Conservation (phyloP, 2,113 vertebrate genomes). For the Anas platyrhynchos region DNA sequence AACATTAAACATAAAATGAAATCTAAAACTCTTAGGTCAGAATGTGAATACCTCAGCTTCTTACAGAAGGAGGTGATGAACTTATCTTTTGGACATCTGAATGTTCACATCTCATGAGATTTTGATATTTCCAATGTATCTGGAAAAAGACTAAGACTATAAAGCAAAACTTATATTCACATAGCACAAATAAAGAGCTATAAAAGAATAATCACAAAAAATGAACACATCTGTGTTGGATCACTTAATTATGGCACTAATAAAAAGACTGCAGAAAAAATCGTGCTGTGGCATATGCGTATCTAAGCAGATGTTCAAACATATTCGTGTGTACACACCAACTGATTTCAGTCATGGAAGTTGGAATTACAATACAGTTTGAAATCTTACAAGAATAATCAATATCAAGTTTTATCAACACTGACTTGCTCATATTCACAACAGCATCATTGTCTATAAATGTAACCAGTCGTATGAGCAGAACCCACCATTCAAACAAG, state of each 20-base stretch:
- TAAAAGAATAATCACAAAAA: neutral
- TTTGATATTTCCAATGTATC: neutral
- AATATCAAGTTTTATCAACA: neutral
- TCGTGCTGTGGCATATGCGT: neutral
- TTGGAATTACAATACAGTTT: neutral
- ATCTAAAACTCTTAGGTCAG: neutral
- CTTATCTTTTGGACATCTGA: neutral
- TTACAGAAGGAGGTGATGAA: neutral
- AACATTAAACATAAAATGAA: neutral
- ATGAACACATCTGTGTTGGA: neutral
- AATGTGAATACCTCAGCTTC: neutral
- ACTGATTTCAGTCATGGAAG: neutral
- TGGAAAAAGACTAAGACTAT: neutral
- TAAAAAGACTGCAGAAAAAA: neutral
- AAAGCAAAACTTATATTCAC: neutral
- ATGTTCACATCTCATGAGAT: neutral
- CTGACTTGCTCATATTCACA: neutral
- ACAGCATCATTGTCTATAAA: neutral
- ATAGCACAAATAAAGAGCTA: neutral
- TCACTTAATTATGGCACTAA: fast-evolving
- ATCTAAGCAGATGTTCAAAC: neutral
- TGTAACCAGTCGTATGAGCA: neutral
- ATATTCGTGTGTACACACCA: neutral
- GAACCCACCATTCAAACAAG: neutral
- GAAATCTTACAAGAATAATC: neutral